Conservation (phyloP, 2,888 invertebrate genomes). For the Aproaerema taeniolella region DNA sequence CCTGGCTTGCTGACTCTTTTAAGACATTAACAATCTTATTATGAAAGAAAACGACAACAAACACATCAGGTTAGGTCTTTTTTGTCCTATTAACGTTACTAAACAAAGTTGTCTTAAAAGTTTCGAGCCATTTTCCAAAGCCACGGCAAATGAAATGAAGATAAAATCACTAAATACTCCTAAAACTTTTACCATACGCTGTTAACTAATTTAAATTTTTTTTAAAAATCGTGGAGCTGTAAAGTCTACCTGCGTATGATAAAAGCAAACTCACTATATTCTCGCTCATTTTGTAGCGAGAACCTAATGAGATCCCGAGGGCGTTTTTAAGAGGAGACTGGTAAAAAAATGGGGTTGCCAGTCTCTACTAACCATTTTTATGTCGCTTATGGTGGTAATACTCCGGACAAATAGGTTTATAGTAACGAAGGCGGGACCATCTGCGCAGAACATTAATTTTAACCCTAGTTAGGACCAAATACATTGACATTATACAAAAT, state of each 20-base stretch:
- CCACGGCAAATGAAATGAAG: constrained; percentile 22
- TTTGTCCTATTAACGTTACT: too few relatives aligned
- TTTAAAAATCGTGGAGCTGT: too few relatives aligned
- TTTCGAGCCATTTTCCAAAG: constrained; percentile 10
- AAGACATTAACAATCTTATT: too few relatives aligned
- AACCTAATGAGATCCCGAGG: not conserved
- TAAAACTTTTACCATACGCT: not conserved
- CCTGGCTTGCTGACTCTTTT: too few relatives aligned
- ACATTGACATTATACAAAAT: not conserved
- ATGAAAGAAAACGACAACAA: too few relatives aligned
- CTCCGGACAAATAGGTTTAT: constrained; percentile 99
- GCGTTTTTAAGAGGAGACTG: not conserved
- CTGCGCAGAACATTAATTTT: constrained; percentile 75
- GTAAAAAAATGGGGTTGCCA: not conserved
- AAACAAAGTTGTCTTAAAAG: too few relatives aligned
- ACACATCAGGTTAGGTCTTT: too few relatives aligned
- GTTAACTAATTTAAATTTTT: not conserved
- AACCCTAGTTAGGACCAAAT: constrained; percentile 15
- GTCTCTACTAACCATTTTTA: constrained; percentile 96
- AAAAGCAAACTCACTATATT: not conserved
- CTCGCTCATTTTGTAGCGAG: not conserved
- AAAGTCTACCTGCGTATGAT: too few relatives aligned
- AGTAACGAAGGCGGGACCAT: constrained; percentile 97
- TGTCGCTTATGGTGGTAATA: constrained; percentile 99
- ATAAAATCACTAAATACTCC: not conserved